phyloP scores from a whole-genome alignment of 2,888 invertebrate species.

The Caprella mutica region DNA sequence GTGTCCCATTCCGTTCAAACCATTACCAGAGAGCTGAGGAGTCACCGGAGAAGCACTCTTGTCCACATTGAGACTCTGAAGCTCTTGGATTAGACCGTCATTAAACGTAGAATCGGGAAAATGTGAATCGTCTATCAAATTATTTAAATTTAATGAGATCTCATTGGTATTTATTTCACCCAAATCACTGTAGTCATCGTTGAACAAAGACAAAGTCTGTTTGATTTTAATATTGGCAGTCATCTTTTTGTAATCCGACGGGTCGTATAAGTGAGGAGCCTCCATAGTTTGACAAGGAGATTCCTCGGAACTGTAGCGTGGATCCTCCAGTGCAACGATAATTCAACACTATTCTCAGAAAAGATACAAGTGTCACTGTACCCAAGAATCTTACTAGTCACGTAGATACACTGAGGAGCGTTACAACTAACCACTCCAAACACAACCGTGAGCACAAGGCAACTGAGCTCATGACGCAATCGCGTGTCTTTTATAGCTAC shows the following conservation, averaged over 20 bases:
- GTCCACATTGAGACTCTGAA: slow-evolving; percentile 40
- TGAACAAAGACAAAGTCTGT: slow-evolving; percentile 16
- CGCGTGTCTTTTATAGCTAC: slow-evolving; percentile 1
- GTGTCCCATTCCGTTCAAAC: slow-evolving; percentile 2
- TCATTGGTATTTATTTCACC: slow-evolving; percentile 82
- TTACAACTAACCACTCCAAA: background rate
- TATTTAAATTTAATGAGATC: slow-evolving; percentile 80
- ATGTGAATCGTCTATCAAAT: slow-evolving; percentile 69
- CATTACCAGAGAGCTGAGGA: slow-evolving; percentile 1
- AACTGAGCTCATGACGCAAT: slow-evolving; percentile 10
- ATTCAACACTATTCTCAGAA: slow-evolving; percentile 19
- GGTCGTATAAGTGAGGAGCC: slow-evolving; percentile 77
- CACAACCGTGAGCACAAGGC: background rate
- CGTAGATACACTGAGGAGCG: background rate
- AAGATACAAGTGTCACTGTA: background rate
- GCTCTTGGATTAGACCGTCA: slow-evolving; percentile 73
- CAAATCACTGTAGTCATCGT: slow-evolving; percentile 48
- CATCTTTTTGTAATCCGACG: slow-evolving; percentile 47
- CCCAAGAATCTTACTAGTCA: background rate
- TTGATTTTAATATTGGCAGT: slow-evolving; percentile 40
- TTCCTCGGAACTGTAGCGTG: slow-evolving; percentile 28
- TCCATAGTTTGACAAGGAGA: slow-evolving; percentile 34
- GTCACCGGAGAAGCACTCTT: slow-evolving; percentile 17
- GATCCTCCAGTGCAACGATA: slow-evolving; percentile 28
- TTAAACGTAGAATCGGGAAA: slow-evolving; percentile 50